Base-by-base conservation (phyloP, 2,888 invertebrate genomes). In the Patella caerulea region DNA sequence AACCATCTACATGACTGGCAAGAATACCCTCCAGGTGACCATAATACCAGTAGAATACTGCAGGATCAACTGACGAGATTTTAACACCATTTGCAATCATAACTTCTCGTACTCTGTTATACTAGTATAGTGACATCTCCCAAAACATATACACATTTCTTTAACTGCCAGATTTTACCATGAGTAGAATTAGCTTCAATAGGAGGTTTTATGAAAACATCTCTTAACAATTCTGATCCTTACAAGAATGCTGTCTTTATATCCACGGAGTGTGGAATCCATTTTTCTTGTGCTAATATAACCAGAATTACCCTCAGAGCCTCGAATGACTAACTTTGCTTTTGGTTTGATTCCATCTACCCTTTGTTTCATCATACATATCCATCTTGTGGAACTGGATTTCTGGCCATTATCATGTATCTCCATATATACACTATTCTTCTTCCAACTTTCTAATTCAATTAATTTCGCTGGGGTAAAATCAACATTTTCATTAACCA, bases 291-390 rank as follows among this genome's bases (percentile, higher is more conserved):
- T 12, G 76, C 72, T 29, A 76, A 53, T 2, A 76, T 70, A n/a
- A 52, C 52, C 24, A 71, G 29, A 12, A 78, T 34, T 34, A 77
- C 29, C 9, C 45, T 29, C 71, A 76, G 34, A 78, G 12, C 76
- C 76, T 70, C 78, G 65, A 4, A 59, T 76, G 17, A 76, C 79
- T 70, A 73, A 55, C 56, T 76, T 55, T 15, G 78, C 73, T 71
- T 78, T 76, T 7, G 73, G 70, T 29, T 45, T 72, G 1, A 73
- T 54, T 19, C 71, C 76, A 24, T 56, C 56, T 15, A 54, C n/a
- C 15, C 24, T 65, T 53, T 76, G 34, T n/a, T 73, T 73, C n/a
- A 73, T 17, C 34, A 76, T 79, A 19, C 52, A 73, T 53, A 76
- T 71, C 76, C 76, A 79, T 34, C 76, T 14, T 3, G 72, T 73